Percentiles rank a stretch among this genome's conserved stretches.
These are phyloP conservation scores for Chromoteleia sp. DNA, from an alignment of 2,888 invertebrate species.

Conservation along the genomic window DNA sequence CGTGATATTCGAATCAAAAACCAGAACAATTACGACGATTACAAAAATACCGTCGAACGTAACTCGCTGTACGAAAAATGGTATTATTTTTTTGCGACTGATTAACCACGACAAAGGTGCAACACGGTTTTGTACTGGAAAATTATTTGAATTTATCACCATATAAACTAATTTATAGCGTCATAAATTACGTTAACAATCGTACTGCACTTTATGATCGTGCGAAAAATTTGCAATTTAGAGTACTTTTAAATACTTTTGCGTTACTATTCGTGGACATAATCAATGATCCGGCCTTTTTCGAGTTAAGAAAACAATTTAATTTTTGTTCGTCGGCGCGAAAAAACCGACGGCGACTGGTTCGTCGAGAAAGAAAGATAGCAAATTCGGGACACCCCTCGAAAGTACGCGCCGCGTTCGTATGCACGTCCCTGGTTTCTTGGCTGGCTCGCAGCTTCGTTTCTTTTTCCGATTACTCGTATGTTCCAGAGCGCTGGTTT, in stretches of 20 bases:
- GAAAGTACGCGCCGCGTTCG: constrained; percentile 5
- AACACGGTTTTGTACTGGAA: constrained; percentile 3
- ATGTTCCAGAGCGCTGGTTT: constrained; percentile 17
- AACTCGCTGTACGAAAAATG: too few relatives aligned
- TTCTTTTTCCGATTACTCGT: constrained; percentile 21
- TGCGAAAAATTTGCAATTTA: constrained; percentile 57
- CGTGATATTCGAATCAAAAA: too few relatives aligned
- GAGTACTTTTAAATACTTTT: constrained; percentile 46
- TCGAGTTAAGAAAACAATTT: constrained; percentile 29
- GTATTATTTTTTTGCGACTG: background rate
- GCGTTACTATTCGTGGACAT: constrained; percentile 47
- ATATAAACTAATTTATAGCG: constrained; percentile 50
- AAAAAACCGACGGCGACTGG: too few relatives aligned
- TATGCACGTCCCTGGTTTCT: constrained; percentile 34
- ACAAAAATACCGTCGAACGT: too few relatives aligned
- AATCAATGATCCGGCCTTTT: constrained; percentile 42
- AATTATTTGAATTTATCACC: constrained; percentile 40
- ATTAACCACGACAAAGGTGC: background rate
- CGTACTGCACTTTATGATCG: constrained; percentile 36
- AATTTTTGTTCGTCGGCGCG: constrained; percentile 1
- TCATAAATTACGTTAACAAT: constrained; percentile 47
- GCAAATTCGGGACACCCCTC: too few relatives aligned
- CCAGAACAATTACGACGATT: too few relatives aligned
- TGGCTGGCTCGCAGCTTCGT: constrained; percentile 14
- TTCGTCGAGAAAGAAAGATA: too few relatives aligned